Percentiles rank a stretch among this genome's conserved stretches.
Conservation (phyloP, 2,113 vertebrate species). For the Myotis brandtii region DNA sequence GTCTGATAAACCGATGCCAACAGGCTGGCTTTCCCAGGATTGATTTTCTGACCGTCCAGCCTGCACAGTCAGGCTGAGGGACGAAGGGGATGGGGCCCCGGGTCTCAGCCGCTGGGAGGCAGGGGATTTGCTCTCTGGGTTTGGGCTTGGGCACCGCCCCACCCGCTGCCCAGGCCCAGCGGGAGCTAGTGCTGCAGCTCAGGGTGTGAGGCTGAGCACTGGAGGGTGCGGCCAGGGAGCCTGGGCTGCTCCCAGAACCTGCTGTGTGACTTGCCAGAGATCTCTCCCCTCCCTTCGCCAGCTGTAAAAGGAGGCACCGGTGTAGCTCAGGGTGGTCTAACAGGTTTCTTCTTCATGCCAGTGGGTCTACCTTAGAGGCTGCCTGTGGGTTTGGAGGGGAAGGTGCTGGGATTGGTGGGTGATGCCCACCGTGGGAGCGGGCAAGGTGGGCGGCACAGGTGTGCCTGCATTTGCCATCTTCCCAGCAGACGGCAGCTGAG, state of each 20-base stretch:
- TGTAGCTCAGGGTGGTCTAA: neutral
- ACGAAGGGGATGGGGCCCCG: neutral
- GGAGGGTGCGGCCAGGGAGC: neutral
- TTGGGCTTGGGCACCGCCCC: neutral
- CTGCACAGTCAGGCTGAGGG: neutral
- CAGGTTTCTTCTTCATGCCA: neutral
- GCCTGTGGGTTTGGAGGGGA: neutral
- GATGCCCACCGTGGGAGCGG: neutral
- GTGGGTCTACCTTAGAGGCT: neutral
- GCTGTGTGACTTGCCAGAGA: neutral
- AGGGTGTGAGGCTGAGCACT: neutral
- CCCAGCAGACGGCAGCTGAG: neutral
- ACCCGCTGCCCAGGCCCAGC: neutral
- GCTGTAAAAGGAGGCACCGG: neutral
- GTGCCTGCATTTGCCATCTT: neutral
- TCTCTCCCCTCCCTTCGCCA: neutral
- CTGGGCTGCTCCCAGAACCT: neutral
- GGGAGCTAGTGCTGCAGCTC: neutral
- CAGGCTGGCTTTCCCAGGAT: conserved; percentile 61
- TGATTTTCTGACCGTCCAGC: conserved; percentile 69
- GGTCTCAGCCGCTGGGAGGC: neutral
- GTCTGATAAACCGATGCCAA: conserved; percentile 54
- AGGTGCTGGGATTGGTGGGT: neutral
- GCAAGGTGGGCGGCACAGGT: accelerated
- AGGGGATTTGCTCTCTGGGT: neutral